Base-by-base conservation (phyloP, 64 coral and sea anemone species). In the Montipora cactus region DNA sequence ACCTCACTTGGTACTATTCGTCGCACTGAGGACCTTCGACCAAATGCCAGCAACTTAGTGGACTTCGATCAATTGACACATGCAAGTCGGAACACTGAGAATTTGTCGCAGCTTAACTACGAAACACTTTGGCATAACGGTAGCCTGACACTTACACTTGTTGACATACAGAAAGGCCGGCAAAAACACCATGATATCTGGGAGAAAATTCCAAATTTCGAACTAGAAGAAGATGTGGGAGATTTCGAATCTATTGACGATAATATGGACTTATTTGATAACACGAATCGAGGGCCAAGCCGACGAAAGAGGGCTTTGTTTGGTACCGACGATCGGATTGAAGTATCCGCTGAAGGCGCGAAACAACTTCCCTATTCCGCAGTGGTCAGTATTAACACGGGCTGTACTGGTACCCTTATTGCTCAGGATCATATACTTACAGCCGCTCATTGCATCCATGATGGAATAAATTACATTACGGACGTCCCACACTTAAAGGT, bases 401-500 rank as follows among this genome's bases (percentile, higher is more conserved):
- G 96, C 5, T 98, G 96, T 15, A 98, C 89, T 0, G 96, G 96
- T 7, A 98, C 70, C 8, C 44, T 98, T 4, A 98, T 98, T 3
- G 94, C 96, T 0, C 19, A 74, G 7, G 71, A 85, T 12, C 96
- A 98, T 59, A 93, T 98, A 13, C 84, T 98, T 3, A 98, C 96
- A 12, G 83, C 96, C 7, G 96, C 96, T 15, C 96, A 98, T 16
- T 98, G 96, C 45, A 79, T 98, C 11, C 89, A 98, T 21, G 78
- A 94, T 49, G 89, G 89, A 19, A 67, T 86, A 10, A 92, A 89
- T 0, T 98, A 94, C 76, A 72, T 95, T 48, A 74, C 75, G 4
- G 88, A 80, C 74, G 90, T 83, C 1, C 62, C 66, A 11, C 78
- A 88, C 8, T 47, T 98, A 11, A 95, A 78, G 55, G 96, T 98